Percentiles rank a stretch among this genome's conserved stretches.
Evolutionary conservation across 2,797 vertebrate genomes (phyloP).

Genomic region (Hippocampus kuda): DNA sequence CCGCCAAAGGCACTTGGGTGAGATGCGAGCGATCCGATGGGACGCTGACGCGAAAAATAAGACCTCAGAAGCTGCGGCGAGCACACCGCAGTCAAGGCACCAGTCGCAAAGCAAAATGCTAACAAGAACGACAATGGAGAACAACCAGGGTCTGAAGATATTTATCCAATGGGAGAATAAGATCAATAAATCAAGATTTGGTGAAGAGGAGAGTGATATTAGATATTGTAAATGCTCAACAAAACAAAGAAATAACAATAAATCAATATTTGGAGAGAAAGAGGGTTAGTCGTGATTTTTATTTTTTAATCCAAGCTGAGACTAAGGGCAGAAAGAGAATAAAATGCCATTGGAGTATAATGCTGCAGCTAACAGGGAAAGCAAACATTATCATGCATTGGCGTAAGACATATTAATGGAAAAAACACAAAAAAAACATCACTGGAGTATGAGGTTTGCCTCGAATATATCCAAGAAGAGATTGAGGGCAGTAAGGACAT

Average conservation of each 20-base stretch:
- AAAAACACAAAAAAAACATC: background rate
- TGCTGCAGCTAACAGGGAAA: background rate
- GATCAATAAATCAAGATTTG: no score
- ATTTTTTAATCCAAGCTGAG: background rate
- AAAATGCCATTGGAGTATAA: background rate
- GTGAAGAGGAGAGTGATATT: no score
- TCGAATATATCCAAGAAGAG: background rate
- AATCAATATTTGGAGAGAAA: no score
- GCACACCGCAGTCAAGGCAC: background rate
- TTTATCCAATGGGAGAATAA: no score
- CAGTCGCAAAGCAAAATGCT: no score
- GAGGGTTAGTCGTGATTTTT: background rate
- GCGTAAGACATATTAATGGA: no score
- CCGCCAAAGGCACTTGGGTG: no score
- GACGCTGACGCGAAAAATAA: background rate
- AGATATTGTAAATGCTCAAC: no score
- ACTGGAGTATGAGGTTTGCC: background rate
- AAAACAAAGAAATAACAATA: no score
- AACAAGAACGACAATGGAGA: no score
- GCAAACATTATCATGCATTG: background rate
- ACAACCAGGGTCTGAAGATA: no score
- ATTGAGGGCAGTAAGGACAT: background rate
- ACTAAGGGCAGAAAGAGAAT: background rate
- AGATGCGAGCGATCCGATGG: background rate
- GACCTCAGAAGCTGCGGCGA: background rate